A percentile compares a stretch with the other conserved stretches of the same genome.
Conservation (phyloP, 2,888 invertebrate species). For the Macrophya annulata region DNA sequence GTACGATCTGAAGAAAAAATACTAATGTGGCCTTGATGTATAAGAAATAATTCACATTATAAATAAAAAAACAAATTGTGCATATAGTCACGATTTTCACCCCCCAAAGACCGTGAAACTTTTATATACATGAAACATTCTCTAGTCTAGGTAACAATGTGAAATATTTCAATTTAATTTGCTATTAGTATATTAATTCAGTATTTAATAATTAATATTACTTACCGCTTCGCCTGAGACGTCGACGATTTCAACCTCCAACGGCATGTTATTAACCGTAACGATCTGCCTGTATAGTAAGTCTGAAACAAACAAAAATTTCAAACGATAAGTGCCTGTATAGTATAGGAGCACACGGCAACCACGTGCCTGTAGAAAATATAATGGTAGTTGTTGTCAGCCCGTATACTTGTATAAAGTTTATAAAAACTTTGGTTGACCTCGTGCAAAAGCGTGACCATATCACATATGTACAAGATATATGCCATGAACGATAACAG, state of each 20-base stretch:
- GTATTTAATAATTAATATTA: constrained; percentile 68
- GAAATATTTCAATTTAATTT: no score
- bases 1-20: neutral
- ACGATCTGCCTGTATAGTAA: constrained; percentile 89
- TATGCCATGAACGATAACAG: constrained; percentile 19
- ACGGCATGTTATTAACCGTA: constrained; percentile 86
- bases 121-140: no score
- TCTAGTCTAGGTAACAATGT: no score
- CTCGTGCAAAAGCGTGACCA: constrained; percentile 17
- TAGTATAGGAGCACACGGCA: constrained; percentile 2
- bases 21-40: neutral
- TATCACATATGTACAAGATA: neutral
- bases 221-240: constrained; percentile 87
- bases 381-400: neutral
- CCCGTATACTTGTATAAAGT: constrained; percentile 5
- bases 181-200: no score
- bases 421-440: constrained; percentile 15
- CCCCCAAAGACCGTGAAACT: no score
- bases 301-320: constrained; percentile 82
- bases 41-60: no score
- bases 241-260: constrained; percentile 91
- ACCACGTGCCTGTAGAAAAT: constrained; percentile 24
- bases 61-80: no score
- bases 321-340: constrained; percentile 41
- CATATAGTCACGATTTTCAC: no score